Conservation (phyloP, 2,888 invertebrate species). For the Harpalus rubripes region DNA sequence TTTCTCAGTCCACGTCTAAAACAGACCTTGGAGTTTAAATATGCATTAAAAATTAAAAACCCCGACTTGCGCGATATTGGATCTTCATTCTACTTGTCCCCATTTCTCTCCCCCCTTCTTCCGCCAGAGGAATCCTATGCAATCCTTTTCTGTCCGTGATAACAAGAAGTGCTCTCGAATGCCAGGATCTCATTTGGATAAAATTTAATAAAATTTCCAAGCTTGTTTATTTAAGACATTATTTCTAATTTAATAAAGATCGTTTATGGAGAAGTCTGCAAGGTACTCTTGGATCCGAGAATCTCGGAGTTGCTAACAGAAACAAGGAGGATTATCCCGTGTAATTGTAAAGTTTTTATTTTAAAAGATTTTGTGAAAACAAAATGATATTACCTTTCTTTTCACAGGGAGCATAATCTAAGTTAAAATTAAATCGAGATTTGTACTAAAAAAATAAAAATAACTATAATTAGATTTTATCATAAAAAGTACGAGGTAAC, state of each 20-base stretch:
- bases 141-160: constrained; percentile 61
- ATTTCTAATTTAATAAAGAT: constrained; percentile 62
- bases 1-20: neutral
- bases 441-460: neutral
- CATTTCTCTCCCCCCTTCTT: neutral
- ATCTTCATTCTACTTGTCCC: constrained; percentile 49
- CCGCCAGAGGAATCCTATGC: constrained; percentile 8
- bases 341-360: neutral
- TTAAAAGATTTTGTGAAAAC: neutral
- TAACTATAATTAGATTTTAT: neutral
- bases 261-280: constrained; percentile 40
- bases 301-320: constrained; percentile 10
- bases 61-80: constrained; percentile 20
- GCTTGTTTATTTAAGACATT: constrained; percentile 65
- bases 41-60: constrained; percentile 60
- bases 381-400: neutral
- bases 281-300: constrained; percentile 2
- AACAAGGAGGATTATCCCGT: neutral
- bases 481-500: too few relatives aligned
- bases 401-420: neutral
- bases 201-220: constrained; percentile 61
- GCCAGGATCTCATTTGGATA: constrained; percentile 63
- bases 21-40: constrained; percentile 43
- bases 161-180: constrained; percentile 54
- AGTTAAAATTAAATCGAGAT: neutral